A percentile compares a stretch with the other conserved stretches of the same genome.
These are phyloP conservation scores for Holcopasites calliopsidis DNA, from an alignment of 1,140 invertebrate species.

Conservation along the genomic window DNA sequence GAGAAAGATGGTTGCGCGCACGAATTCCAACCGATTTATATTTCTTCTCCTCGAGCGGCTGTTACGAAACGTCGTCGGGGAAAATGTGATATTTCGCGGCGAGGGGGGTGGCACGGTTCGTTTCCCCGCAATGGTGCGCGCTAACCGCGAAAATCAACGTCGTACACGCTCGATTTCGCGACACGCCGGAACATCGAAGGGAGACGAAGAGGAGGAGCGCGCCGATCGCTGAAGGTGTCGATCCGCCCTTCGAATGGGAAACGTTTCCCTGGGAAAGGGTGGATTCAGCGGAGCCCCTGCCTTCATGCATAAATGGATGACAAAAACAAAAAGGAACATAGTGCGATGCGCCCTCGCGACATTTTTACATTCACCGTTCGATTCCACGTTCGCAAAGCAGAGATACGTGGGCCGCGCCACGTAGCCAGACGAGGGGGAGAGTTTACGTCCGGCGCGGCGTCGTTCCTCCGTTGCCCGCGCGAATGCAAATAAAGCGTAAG, in stretches of 20 bases:
- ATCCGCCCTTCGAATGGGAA: background rate
- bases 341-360: background rate
- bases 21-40: background rate
- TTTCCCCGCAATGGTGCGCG: conserved; percentile 1
- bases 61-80: background rate
- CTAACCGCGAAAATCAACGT: background rate
- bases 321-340: conserved; percentile 29
- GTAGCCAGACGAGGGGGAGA: background rate
- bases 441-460: conserved; percentile 7
- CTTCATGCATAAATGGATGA: conserved; percentile 52
- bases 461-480: conserved; percentile 7
- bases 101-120: conserved; percentile 16
- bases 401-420: background rate
- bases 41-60: background rate
- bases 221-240: background rate
- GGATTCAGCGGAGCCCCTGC: conserved; percentile 10
- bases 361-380: conserved; percentile 46
- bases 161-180: conserved; percentile 22
- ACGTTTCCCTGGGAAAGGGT: background rate
- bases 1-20: background rate
- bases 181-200: background rate
- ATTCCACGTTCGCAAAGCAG: background rate
- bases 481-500: conserved; percentile 49
- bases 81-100: background rate
- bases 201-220: no score